These are phyloP conservation scores for Serinus canaria DNA, from an alignment of 2,113 vertebrate genomes.

Conservation along the genomic window DNA sequence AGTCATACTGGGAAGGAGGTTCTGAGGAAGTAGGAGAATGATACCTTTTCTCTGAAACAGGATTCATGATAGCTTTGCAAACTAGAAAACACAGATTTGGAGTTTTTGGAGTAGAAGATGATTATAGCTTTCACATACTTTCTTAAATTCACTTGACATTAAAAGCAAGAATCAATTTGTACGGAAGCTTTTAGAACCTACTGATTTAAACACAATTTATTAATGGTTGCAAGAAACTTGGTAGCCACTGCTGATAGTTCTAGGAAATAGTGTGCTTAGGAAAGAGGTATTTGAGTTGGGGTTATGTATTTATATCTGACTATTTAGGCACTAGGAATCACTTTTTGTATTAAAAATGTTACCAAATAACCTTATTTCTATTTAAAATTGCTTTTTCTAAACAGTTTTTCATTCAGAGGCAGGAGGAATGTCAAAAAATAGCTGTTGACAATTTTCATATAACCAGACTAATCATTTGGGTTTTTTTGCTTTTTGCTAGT, in stretches of 20 bases:
- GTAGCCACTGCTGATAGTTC: background rate
- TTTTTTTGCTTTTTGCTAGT: background rate
- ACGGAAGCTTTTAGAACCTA: background rate
- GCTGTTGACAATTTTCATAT: background rate
- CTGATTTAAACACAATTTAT: background rate
- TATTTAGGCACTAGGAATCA: background rate
- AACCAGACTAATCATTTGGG: rapidly evolving
- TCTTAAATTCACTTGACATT: background rate
- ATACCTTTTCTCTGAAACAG: background rate
- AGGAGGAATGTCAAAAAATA: background rate
- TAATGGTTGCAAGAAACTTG: background rate
- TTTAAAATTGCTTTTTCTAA: background rate
- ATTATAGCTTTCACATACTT: background rate
- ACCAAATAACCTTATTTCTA: background rate
- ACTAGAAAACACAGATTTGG: background rate
- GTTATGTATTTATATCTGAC: background rate
- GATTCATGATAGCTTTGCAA: background rate
- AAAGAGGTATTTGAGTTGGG: background rate
- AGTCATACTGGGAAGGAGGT: background rate
- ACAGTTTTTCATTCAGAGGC: rapidly evolving
- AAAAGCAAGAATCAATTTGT: background rate
- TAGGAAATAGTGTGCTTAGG: background rate
- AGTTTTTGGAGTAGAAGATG: background rate
- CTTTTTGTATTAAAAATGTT: background rate
- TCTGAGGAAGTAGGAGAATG: background rate